Evolutionary conservation across 2,797 vertebrate species (phyloP).

Genomic region (Gastrophryne carolinensis): DNA sequence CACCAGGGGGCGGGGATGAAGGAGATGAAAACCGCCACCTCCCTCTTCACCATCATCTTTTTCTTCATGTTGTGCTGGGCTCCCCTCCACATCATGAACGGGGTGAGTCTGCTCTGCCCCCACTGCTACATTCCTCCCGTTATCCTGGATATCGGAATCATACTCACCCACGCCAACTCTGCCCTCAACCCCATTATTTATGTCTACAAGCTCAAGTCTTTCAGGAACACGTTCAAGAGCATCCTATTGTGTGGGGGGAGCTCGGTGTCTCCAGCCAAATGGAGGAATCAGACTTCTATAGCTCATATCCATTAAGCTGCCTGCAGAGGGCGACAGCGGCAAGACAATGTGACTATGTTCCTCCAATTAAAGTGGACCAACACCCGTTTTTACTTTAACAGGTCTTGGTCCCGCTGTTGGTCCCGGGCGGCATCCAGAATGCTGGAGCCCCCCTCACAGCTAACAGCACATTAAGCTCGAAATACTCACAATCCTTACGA

Average conservation of each 20-base stretch:
- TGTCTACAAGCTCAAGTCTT: constrained; percentile 73
- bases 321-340: too few relatives aligned
- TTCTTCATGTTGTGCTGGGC: constrained; percentile 78
- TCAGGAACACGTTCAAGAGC: constrained; percentile 70
- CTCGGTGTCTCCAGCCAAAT: constrained; percentile 42
- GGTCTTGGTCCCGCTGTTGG: too few relatives aligned
- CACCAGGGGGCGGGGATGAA: constrained; percentile 55
- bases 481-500: too few relatives aligned
- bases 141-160: constrained; percentile 70
- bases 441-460: too few relatives aligned
- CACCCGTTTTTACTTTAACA: too few relatives aligned
- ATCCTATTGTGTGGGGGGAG: constrained; percentile 66
- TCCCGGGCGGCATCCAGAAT: too few relatives aligned
- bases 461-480: too few relatives aligned
- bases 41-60: constrained; percentile 76
- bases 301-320: not conserved
- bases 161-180: constrained; percentile 77
- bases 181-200: constrained; percentile 73
- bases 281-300: not conserved
- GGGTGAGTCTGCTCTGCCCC: constrained; percentile 71
- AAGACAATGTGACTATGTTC: too few relatives aligned
- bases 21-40: constrained; percentile 72
- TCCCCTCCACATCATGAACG: constrained; percentile 76
- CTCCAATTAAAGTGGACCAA: too few relatives aligned
- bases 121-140: constrained; percentile 65